A percentile compares a stretch with the other conserved stretches of the same genome.
phyloP scores from a whole-genome alignment of 53 echinoderm and acorn worm species.

The Holothuria scabra region DNA sequence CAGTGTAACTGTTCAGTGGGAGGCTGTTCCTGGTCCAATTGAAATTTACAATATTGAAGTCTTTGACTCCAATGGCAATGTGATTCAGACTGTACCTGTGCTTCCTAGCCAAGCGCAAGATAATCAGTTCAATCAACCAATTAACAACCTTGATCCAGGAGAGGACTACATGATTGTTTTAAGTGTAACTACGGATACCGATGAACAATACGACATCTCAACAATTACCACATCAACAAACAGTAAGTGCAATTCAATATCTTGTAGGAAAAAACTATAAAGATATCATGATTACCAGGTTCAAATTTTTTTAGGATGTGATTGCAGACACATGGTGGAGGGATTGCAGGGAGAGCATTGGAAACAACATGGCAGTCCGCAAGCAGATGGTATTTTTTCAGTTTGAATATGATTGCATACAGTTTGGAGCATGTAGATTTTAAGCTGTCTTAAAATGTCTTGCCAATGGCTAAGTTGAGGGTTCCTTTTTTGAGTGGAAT shows the following conservation, averaged over 20 bases:
- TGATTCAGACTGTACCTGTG: conserved; percentile 43
- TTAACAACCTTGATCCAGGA: conserved; percentile 48
- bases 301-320: too few relatives aligned
- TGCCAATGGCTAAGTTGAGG: too few relatives aligned
- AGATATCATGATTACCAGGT: too few relatives aligned
- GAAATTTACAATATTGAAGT: conserved; percentile 44
- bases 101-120: conserved; percentile 44
- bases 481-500: too few relatives aligned
- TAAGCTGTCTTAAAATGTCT: too few relatives aligned
- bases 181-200: conserved; percentile 31
- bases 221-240: conserved; percentile 18
- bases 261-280: neutral
- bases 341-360: too few relatives aligned
- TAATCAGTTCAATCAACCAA: conserved; percentile 32
- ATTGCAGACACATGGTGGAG: too few relatives aligned
- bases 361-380: too few relatives aligned
- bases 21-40: conserved; percentile 1
- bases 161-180: conserved; percentile 44
- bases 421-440: too few relatives aligned
- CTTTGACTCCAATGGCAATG: conserved; percentile 34
- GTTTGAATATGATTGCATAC: too few relatives aligned
- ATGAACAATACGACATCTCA: conserved; percentile 7
- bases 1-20: conserved; percentile 44
- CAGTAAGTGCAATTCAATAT: conserved; percentile 8
- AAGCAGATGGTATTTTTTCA: too few relatives aligned